Percentiles rank a stretch among this genome's conserved stretches.
phyloP scores from a whole-genome alignment of 2,113 vertebrate genomes.

The Hassar affinis region DNA sequence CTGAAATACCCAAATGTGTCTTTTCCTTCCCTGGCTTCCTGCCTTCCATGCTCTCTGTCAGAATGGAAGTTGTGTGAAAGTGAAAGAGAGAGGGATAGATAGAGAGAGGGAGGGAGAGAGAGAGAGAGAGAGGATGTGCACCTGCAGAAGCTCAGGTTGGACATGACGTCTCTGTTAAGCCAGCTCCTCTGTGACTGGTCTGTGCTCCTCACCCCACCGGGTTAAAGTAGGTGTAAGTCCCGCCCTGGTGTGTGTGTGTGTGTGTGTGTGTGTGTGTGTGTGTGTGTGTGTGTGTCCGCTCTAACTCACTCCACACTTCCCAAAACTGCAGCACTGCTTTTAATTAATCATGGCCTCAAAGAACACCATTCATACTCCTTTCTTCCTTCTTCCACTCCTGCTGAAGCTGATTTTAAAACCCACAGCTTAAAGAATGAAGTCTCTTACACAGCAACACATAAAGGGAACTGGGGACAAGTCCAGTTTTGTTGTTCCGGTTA shows the following conservation, averaged over 20 bases:
- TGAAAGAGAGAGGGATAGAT: too few species aligned
- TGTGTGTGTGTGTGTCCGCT: conserved; percentile 14
- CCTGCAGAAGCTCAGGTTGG: conserved; percentile 46
- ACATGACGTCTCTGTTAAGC: conserved; percentile 32
- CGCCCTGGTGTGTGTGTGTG: background rate
- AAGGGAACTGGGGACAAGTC: background rate
- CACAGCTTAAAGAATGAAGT: conserved; percentile 7
- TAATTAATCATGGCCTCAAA: conserved; percentile 51
- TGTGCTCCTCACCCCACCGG: conserved; percentile 46
- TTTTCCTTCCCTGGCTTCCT: conserved; percentile 35
- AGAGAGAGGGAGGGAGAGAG: background rate
- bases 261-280: conserved; percentile 2
- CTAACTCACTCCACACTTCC: conserved; percentile 27
- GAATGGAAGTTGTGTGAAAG: conserved; percentile 32
- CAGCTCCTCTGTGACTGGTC: conserved; percentile 44
- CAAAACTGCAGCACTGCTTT: conserved; percentile 47
- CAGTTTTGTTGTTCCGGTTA: background rate
- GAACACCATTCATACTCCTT: conserved; percentile 46
- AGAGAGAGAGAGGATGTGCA: conserved; percentile 32
- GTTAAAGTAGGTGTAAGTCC: conserved; percentile 31
- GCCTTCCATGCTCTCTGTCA: background rate
- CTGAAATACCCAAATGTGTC: conserved; percentile 17
- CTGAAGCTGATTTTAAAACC: conserved; percentile 14
- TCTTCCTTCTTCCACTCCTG: conserved; percentile 3
- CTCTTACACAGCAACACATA: background rate